Evolutionary conservation across 2,888 invertebrate species (phyloP), one percentile per base, ranked within the genome.

Genomic region (Liodrosophila aerea): DNA sequence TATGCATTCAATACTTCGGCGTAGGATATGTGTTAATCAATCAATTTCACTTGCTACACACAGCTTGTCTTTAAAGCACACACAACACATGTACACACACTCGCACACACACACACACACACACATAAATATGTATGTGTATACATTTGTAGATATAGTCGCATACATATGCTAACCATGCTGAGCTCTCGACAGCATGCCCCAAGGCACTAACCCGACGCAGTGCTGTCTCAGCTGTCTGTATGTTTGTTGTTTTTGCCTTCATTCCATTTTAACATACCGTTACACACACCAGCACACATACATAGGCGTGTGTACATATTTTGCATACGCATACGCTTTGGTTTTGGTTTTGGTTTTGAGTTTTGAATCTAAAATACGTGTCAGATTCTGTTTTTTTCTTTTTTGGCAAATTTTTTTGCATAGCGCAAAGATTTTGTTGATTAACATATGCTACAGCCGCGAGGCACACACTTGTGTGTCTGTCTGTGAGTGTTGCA

Each of bases 301-400:
- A 13, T 22, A 34, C 12, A 36, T 34, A 50, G 34, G 41, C 62
- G 53, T 72, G 59, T 67, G 63, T 54, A 50, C 34, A 64, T 56
- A 64, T 60, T 71, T 60, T 68, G 68, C 68, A 73, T 71, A 73
- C 53, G 68, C 68, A 73, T 71, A 73, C 53, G 52, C 51, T 73
- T 71, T 58, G 50, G 18, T 36, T 67, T 65, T 68, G 54, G 41
- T 65, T 69, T 56, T 68, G 54, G 41, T 65, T 69, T 56, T 52
- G 54, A 71, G 61, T 66, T 66, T 66, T 69, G 61, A 69, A 69
- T 71, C 46, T 57, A 12, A 61, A 68, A 56, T 71, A 34, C 41
- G 47, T 71, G 44, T 49, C 50, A 37, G 43, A 47, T 36, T 16
- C 9, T 39, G 15, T 18, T 8, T 11, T 36, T 7, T 22, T 13